These are phyloP conservation scores for Erythrocercus mccallii DNA, from an alignment of 2,113 vertebrate genomes.

Conservation along the genomic window DNA sequence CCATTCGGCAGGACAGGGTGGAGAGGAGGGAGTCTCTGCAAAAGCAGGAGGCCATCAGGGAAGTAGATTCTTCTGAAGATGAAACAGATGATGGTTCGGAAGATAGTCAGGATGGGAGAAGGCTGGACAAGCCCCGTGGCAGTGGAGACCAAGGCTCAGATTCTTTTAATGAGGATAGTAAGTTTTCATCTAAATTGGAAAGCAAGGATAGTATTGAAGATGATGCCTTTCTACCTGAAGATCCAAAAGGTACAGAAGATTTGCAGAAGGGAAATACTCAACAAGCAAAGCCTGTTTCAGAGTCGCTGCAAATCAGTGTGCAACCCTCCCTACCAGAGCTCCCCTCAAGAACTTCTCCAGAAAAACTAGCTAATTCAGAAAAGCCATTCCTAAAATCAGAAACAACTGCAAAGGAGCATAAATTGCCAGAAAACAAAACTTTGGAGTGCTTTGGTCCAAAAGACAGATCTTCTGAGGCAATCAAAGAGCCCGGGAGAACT, in stretches of 20 bases:
- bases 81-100: conserved; percentile 90
- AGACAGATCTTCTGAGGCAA: conserved; percentile 16
- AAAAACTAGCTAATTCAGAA: background rate
- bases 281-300: conserved; percentile 17
- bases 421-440: conserved; percentile 26
- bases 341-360: conserved; percentile 14
- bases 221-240: conserved; percentile 70
- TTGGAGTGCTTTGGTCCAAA: conserved; percentile 11
- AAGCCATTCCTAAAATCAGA: conserved; percentile 15
- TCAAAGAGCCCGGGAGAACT: conserved; percentile 29
- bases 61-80: conserved; percentile 95
- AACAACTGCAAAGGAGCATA: background rate
- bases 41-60: conserved; percentile 95
- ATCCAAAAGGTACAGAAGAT: conserved; percentile 60
- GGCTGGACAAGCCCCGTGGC: conserved; percentile 40
- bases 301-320: background rate
- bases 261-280: conserved; percentile 46
- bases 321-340: background rate
- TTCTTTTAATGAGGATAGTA: conserved; percentile 57
- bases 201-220: conserved; percentile 69
- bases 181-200: conserved; percentile 59
- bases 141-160: conserved; percentile 48
- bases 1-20: conserved; percentile 91
- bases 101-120: conserved; percentile 83
- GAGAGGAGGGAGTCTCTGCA: conserved; percentile 92